These are phyloP conservation scores for Poecilia latipinna DNA, from an alignment of 2,113 vertebrate species.

Conservation along the genomic window DNA sequence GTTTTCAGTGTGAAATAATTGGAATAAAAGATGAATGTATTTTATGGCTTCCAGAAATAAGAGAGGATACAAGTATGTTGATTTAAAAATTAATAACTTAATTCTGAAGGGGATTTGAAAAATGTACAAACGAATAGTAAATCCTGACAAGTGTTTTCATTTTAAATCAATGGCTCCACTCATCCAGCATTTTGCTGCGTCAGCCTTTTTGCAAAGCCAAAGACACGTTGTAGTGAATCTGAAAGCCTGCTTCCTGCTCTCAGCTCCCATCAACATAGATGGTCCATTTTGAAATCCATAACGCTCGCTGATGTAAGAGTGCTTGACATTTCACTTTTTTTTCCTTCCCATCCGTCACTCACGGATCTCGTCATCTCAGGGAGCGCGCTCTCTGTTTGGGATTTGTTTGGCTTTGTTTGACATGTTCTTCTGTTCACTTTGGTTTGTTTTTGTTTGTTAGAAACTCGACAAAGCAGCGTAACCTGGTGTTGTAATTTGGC, in stretches of 20 bases:
- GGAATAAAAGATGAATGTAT: neutral
- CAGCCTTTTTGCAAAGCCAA: constrained; percentile 45
- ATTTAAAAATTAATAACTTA: neutral
- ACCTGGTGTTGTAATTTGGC: constrained; percentile 15
- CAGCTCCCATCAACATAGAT: constrained; percentile 64
- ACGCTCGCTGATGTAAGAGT: constrained; percentile 64
- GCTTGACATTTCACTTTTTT: constrained; percentile 39
- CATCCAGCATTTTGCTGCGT: constrained; percentile 43
- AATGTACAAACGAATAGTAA: no score
- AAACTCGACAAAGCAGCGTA: neutral
- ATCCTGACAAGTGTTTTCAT: neutral
- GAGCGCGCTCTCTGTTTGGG: neutral
- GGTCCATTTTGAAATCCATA: constrained; percentile 67
- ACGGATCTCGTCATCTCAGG: constrained; percentile 15
- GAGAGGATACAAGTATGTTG: neutral
- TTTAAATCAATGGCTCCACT: constrained; percentile 43
- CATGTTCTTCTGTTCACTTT: neutral
- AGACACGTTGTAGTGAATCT: constrained; percentile 26
- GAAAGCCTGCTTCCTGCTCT: constrained; percentile 70
- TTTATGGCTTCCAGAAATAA: neutral
- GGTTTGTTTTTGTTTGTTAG: neutral
- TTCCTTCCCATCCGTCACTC: constrained; percentile 10
- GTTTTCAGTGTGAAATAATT: neutral
- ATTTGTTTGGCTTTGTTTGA: neutral
- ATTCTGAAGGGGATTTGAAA: neutral